Percentiles rank a stretch among this genome's conserved stretches.
Evolutionary conservation across 92 coral and sea anemone genomes (phyloP).

Genomic region (Actinernus sp.): DNA sequence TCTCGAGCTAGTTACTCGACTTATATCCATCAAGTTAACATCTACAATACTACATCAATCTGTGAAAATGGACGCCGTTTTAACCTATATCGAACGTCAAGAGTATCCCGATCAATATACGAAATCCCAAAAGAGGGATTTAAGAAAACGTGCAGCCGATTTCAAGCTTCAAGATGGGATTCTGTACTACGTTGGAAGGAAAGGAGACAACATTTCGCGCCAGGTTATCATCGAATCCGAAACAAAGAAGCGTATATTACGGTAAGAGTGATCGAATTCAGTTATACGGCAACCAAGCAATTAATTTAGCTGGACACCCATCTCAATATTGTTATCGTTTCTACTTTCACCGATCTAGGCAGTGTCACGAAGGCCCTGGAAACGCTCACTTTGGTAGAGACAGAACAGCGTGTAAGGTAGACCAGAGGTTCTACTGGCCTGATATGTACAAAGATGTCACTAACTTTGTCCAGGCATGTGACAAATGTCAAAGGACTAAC

Average conservation of each 20-base stretch:
- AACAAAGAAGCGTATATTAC: slow-evolving; percentile 17
- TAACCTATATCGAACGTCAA: slow-evolving; percentile 15
- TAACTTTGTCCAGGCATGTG: slow-evolving; percentile 22
- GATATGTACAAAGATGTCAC: slow-evolving; percentile 40
- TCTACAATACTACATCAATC: too few relatives aligned
- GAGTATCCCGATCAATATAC: slow-evolving; percentile 12
- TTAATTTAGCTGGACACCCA: not conserved
- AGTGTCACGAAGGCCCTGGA: slow-evolving; percentile 46
- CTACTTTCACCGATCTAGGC: slow-evolving; percentile 2
- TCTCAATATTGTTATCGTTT: not conserved
- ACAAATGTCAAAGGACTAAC: slow-evolving; percentile 24
- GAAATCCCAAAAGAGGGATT: slow-evolving; percentile 22
- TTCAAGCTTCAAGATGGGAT: slow-evolving; percentile 8
- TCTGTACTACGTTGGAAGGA: slow-evolving; percentile 13
- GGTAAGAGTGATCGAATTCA: not conserved
- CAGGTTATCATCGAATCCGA: slow-evolving; percentile 25
- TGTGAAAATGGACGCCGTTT: slow-evolving; percentile 20
- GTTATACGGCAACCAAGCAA: not conserved
- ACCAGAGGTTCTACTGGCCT: slow-evolving; percentile 41
- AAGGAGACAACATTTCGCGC: slow-evolving; percentile 14
- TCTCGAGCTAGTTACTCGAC: too few relatives aligned
- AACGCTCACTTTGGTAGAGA: slow-evolving; percentile 38
- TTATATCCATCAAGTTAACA: too few relatives aligned
- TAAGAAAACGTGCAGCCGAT: slow-evolving; percentile 25
- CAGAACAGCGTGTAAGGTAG: slow-evolving; percentile 19